Evolutionary conservation across 2,113 vertebrate species (phyloP).

Genomic region (Tragelaphus strepsiceros): DNA sequence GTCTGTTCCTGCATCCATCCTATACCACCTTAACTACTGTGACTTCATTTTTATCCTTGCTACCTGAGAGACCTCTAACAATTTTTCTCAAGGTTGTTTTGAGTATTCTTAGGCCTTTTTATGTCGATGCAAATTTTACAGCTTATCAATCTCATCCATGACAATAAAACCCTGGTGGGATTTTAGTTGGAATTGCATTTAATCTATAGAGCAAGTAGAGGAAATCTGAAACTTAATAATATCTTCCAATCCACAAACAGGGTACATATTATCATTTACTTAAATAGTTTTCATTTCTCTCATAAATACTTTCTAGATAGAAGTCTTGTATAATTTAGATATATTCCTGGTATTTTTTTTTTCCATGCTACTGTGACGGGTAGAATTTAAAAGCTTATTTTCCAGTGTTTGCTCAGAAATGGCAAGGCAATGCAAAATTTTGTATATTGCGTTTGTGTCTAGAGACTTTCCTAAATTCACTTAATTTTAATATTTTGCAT

Average conservation of each 20-base stretch:
- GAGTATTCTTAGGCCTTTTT: not conserved
- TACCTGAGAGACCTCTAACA: not conserved
- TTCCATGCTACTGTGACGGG: not conserved
- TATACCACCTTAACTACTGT: not conserved
- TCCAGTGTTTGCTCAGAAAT: not conserved
- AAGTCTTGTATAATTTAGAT: not conserved
- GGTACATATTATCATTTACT: not conserved
- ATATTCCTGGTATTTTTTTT: not conserved
- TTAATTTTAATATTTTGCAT: not conserved
- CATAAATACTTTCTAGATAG: not conserved
- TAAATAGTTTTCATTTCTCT: not conserved
- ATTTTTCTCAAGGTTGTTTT: not conserved
- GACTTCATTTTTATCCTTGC: not conserved
- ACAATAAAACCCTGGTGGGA: not conserved
- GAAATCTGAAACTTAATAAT: not conserved
- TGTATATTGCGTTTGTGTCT: not conserved
- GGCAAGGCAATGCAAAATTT: not conserved
- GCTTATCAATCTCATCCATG: not conserved
- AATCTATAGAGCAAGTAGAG: not conserved
- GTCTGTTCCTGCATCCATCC: not conserved
- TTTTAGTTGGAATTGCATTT: not conserved
- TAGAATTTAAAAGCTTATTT: not conserved
- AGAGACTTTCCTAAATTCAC: not conserved
- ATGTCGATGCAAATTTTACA: not conserved
- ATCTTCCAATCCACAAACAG: not conserved